These are phyloP conservation scores for Enteromius thamalakanensis DNA, from an alignment of 2,797 vertebrate species.

Conservation along the genomic window DNA sequence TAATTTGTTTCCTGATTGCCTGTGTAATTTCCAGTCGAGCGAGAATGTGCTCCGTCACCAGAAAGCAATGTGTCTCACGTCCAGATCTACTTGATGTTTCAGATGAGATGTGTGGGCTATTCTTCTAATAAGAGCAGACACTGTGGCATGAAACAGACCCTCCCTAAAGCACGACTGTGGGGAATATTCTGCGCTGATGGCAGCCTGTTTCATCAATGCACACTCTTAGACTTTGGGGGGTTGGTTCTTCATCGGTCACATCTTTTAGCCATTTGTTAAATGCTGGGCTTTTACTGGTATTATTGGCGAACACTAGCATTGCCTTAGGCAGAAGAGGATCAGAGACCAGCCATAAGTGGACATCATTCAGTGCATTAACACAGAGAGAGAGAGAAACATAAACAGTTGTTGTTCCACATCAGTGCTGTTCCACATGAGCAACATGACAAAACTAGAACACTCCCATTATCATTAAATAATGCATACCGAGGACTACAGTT, in stretches of 20 bases:
- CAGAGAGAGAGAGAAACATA: neutral
- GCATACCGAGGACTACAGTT: neutral
- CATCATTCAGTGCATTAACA: constrained; percentile 5
- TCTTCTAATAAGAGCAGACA: constrained; percentile 3
- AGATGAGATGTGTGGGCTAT: constrained; percentile 5
- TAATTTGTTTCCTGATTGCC: constrained; percentile 8
- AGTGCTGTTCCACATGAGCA: neutral
- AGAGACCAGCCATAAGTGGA: constrained; percentile 31
- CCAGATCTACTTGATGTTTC: neutral
- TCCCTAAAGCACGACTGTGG: constrained; percentile 13
- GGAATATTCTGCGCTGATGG: constrained; percentile 38
- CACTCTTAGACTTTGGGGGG: constrained; percentile 18
- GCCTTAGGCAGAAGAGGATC: constrained; percentile 27
- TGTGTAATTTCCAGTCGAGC: constrained; percentile 13
- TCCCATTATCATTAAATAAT: neutral
- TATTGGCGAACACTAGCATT: constrained; percentile 28
- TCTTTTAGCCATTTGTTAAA: constrained; percentile 36
- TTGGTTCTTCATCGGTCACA: constrained; percentile 23
- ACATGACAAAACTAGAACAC: constrained; percentile 7
- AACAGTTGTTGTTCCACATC: neutral
- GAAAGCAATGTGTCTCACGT: constrained; percentile 26
- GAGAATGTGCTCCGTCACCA: neutral
- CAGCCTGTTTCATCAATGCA: constrained; percentile 40
- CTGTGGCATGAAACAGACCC: constrained; percentile 21
- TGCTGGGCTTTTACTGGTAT: constrained; percentile 53